Percentiles rank a stretch among this genome's conserved stretches.
Evolutionary conservation across 2,888 invertebrate genomes (phyloP).

Genomic region (Heliconius hortense): DNA sequence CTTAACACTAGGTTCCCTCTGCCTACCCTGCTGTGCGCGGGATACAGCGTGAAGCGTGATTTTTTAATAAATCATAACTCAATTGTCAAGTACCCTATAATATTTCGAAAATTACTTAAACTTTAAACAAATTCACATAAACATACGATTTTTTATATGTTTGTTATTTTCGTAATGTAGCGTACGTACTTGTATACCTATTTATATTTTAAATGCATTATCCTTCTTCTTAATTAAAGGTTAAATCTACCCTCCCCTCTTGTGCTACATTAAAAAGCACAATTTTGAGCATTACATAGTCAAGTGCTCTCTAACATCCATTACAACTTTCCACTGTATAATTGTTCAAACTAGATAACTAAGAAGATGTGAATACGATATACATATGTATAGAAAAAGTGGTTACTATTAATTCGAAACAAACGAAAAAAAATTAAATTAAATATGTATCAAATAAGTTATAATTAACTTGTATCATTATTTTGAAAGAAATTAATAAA

Average conservation of each 20-base stretch:
- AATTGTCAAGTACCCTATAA: background rate
- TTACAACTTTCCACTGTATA: background rate
- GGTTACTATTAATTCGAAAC: background rate
- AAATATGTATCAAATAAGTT: background rate
- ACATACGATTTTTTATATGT: background rate
- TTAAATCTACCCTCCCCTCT: background rate
- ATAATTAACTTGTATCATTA: background rate
- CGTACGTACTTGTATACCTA: background rate
- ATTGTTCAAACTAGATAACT: background rate
- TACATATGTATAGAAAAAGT: background rate
- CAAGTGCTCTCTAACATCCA: constrained; percentile 7
- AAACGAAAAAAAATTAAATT: background rate
- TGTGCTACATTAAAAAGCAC: constrained; percentile 6
- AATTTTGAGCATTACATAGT: background rate
- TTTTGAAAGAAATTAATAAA: background rate
- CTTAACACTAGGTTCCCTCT: too few species aligned
- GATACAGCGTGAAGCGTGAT: too few species aligned
- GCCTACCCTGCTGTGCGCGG: too few species aligned
- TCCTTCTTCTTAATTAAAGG: constrained; percentile 5
- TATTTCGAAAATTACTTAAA: background rate
- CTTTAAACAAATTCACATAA: background rate
- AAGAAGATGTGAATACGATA: background rate
- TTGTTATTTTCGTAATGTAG: background rate
- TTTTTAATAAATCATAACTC: background rate
- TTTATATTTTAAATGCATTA: background rate